phyloP scores from a whole-genome alignment of 2,888 invertebrate species.

The Habrosyne pyritoides region DNA sequence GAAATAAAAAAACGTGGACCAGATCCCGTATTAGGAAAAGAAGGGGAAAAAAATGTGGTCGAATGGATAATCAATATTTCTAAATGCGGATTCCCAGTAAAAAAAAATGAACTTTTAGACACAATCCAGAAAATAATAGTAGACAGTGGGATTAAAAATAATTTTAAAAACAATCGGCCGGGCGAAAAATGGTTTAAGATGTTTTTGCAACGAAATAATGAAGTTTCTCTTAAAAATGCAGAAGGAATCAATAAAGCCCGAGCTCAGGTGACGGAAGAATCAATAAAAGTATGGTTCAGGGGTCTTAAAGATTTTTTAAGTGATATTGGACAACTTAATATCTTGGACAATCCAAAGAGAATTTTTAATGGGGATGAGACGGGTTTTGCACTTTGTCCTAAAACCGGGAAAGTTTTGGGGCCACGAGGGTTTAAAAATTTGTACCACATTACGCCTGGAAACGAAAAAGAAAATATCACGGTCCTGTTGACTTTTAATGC shows the following conservation, averaged over 20 bases:
- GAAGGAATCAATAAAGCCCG: constrained; percentile 38
- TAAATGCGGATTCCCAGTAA: constrained; percentile 45
- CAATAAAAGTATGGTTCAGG: constrained; percentile 41
- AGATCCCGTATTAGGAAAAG: constrained; percentile 27
- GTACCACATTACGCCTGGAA: constrained; percentile 29
- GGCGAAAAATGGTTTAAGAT: constrained; percentile 35
- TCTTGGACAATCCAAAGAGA: constrained; percentile 31
- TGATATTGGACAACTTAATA: constrained; percentile 26
- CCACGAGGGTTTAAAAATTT: constrained; percentile 38
- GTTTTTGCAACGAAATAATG: constrained; percentile 39
- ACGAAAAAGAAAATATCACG: constrained; percentile 42
- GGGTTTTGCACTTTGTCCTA: constrained; percentile 34
- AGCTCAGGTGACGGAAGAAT: constrained; percentile 31
- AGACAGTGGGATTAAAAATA: constrained; percentile 13
- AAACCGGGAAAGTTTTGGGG: constrained; percentile 38
- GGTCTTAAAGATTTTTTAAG: constrained; percentile 32
- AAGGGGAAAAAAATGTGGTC: constrained; percentile 33
- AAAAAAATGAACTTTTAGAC: constrained; percentile 34
- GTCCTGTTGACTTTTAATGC: constrained; percentile 36
- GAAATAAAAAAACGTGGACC: constrained; percentile 31
- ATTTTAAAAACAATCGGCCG: constrained; percentile 23
- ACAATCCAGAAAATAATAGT: constrained; percentile 32
- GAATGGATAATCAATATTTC: constrained; percentile 36
- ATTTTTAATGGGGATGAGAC: constrained; percentile 39
- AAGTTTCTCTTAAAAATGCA: constrained; percentile 30